Evolutionary conservation across 2,113 vertebrate genomes (phyloP), one percentile per base, ranked within the genome.

Genomic region (Lipophrys pholis): DNA sequence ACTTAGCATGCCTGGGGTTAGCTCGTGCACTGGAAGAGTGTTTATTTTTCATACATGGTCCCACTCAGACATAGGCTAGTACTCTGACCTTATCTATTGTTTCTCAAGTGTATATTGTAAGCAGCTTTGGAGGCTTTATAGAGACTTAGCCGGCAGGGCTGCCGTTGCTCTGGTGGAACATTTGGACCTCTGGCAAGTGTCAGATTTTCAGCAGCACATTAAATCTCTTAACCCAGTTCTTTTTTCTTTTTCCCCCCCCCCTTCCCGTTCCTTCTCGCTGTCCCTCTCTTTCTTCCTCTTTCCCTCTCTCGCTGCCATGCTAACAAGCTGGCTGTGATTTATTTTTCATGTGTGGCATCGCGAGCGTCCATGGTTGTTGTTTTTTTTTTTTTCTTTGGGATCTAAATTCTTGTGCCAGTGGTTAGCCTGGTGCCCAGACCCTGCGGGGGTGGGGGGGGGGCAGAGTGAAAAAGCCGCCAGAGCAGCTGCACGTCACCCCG

Each of bases 61-160:
- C 57, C 67, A 56, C 56, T 87, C 81, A 83, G 72, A 87, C 69
- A 77, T 69, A 58, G 71, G 61, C 78, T 75, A 76, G 72, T 78
- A 57, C 57, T 73, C 74, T 89, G 82, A 89, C 91, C 88, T 88
- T 90, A 92, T 92, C 90, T 91, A 87, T 89, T 90, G 88, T 91
- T 86, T 86, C 88, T 90, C 84, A 84, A 90, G 91, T 91, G 88
- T 89, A 87, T 92, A 89, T 90, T 90, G 89, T 92, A 89, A 90
- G 89, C 88, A 89, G 91, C 88, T 89, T 91, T 90, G 67, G 81
- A 81, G 86, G 88, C 82, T 87, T 90, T 85, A 88, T 84, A 58
- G 81, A 83, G 85, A 86, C 88, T 91, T 86, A 89, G 84, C 78
- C 77, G 35, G 68, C 80, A 83, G 82, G 75, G 85, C 81, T 76